phyloP scores from a whole-genome alignment of 64 coral and sea anemone genomes.

The Platygyra sinensis region DNA sequence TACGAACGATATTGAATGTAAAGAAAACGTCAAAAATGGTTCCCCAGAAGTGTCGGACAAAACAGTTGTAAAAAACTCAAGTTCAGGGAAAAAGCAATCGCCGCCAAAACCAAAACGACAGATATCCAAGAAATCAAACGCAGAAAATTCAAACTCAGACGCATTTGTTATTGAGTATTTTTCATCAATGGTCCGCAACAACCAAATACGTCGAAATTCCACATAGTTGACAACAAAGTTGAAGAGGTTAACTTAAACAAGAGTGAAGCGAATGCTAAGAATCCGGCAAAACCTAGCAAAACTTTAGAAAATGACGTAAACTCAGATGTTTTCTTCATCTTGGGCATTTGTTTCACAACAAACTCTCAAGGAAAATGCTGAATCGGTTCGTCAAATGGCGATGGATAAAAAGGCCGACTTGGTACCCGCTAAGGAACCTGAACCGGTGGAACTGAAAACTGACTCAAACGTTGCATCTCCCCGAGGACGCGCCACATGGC shows the following conservation, averaged over 20 bases:
- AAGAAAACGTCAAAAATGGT: neutral
- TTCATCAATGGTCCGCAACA: neutral
- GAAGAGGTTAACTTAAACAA: conserved; percentile 6
- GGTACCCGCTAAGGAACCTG: neutral
- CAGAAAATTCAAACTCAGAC: too few relatives aligned
- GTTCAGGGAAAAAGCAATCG: conserved; percentile 10
- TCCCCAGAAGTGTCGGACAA: neutral
- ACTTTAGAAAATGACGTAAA: neutral
- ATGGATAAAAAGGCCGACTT: neutral
- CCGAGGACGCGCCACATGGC: conserved; percentile 71
- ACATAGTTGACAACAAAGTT: conserved; percentile 8
- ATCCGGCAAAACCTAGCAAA: neutral
- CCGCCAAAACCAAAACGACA: conserved; percentile 51
- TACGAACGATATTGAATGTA: neutral
- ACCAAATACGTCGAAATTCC: conserved; percentile 28
- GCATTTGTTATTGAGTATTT: conserved; percentile 73
- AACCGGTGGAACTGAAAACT: neutral
- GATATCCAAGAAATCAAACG: conserved; percentile 56
- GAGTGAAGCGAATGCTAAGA: neutral
- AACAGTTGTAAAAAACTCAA: neutral
- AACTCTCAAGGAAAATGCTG: too few relatives aligned
- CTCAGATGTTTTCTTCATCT: neutral
- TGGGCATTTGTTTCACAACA: neutral
- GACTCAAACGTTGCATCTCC: neutral
- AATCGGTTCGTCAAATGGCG: too few relatives aligned